Evolutionary conservation across 2,797 vertebrate genomes (phyloP).

Genomic region (Borostomias antarcticus): DNA sequence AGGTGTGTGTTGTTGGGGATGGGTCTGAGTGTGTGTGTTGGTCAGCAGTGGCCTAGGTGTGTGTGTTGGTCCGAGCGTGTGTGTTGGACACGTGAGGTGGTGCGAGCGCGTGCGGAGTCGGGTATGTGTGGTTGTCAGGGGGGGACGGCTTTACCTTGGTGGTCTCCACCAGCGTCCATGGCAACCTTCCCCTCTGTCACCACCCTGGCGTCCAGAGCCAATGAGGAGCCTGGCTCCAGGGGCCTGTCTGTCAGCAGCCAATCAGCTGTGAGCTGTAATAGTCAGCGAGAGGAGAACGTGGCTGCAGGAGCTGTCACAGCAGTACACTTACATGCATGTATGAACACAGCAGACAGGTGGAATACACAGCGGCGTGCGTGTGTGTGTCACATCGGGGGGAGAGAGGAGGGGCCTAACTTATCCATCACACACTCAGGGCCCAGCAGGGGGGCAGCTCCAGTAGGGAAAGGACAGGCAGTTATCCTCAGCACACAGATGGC

Average conservation of each 20-base stretch:
- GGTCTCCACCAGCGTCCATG: conserved; percentile 81
- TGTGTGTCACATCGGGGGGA: neutral
- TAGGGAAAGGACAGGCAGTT: conserved; percentile 55
- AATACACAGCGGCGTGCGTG: conserved; percentile 1
- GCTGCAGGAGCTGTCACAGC: conserved; percentile 82
- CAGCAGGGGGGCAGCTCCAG: neutral
- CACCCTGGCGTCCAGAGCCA: conserved; percentile 84
- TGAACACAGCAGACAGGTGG: conserved; percentile 4
- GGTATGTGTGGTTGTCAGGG: conserved; percentile 75
- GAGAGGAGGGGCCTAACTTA: neutral
- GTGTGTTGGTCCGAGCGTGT: too few relatives aligned
- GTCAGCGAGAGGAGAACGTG: conserved; percentile 86
- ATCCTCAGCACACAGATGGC: conserved; percentile 38
- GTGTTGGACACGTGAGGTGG: neutral
- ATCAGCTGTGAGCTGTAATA: conserved; percentile 75
- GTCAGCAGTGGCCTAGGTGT: neutral
- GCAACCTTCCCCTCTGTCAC: conserved; percentile 83
- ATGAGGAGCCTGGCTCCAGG: conserved; percentile 48
- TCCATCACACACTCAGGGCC: neutral
- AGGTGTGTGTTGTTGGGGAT: neutral
- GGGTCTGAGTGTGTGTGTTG: too few relatives aligned
- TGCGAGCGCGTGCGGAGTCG: conserved; percentile 37
- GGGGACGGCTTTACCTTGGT: conserved; percentile 79
- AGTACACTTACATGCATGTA: conserved; percentile 58
- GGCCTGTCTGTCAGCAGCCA: conserved; percentile 1